Conservation (phyloP, 2,113 vertebrate genomes). For the Odocoileus hemionus region DNA sequence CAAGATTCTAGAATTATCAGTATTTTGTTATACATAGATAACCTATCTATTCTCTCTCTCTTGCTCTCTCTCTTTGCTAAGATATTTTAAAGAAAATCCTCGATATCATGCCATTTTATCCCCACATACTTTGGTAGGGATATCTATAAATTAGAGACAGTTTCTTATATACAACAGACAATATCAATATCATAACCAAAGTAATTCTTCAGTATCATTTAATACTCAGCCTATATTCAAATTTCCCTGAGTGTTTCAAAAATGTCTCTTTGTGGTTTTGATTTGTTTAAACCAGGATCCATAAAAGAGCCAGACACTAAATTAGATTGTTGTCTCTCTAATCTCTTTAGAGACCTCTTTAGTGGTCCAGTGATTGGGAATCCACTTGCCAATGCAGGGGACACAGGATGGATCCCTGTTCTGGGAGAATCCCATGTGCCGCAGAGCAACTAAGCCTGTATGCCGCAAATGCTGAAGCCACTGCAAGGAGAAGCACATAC, state of each 20-base stretch:
- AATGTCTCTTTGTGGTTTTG: background rate
- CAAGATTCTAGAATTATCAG: background rate
- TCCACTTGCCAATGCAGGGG: background rate
- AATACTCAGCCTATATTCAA: background rate
- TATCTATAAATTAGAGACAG: background rate
- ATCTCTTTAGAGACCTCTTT: background rate
- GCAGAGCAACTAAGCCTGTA: background rate
- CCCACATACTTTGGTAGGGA: background rate
- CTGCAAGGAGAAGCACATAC: background rate
- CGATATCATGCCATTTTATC: background rate
- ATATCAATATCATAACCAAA: background rate
- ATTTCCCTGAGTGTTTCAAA: background rate
- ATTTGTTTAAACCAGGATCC: conserved; percentile 2
- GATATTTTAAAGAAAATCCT: background rate
- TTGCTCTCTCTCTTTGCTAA: background rate
- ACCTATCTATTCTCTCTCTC: background rate
- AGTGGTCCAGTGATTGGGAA: background rate
- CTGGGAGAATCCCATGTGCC: background rate
- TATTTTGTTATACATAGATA: background rate
- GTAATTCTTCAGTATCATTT: background rate
- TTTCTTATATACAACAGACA: background rate
- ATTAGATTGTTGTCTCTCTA: background rate
- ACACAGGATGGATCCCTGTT: background rate
- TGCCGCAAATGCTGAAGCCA: background rate
- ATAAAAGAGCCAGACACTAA: background rate